A percentile compares a stretch with the other conserved stretches of the same genome.
Evolutionary conservation across 2,113 vertebrate genomes (phyloP).

Genomic region (Nyctibius bracteatus): DNA sequence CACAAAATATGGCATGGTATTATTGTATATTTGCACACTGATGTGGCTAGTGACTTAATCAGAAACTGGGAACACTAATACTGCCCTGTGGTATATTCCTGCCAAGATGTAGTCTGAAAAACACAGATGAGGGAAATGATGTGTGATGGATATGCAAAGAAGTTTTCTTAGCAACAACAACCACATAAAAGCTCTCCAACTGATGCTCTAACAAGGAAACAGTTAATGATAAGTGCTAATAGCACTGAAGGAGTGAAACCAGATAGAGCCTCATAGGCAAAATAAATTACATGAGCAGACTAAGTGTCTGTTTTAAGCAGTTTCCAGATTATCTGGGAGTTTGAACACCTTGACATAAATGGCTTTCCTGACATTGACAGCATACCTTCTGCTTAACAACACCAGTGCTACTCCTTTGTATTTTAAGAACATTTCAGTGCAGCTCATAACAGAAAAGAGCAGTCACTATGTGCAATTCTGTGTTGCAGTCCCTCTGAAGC

Average conservation of each 20-base stretch:
- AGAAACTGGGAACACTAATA: neutral
- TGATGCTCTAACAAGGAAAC: neutral
- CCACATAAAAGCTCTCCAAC: neutral
- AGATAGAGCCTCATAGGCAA: neutral
- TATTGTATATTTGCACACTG: neutral
- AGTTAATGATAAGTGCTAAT: neutral
- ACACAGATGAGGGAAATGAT: constrained; percentile 8
- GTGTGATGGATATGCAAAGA: neutral
- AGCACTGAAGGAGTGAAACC: neutral
- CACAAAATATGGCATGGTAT: neutral
- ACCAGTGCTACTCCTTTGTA: neutral
- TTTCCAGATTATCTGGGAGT: neutral
- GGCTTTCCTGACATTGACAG: neutral
- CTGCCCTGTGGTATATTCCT: neutral
- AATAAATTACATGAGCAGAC: neutral
- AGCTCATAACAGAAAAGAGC: neutral
- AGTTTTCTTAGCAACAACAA: neutral
- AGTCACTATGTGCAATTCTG: neutral
- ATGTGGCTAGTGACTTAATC: neutral
- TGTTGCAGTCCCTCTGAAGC: neutral
- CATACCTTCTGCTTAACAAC: neutral
- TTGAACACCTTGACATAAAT: neutral
- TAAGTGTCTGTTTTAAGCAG: neutral
- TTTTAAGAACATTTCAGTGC: neutral
- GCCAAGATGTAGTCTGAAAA: constrained; percentile 5